Evolutionary conservation across 2,113 vertebrate genomes (phyloP).

Genomic region (Amblyopsis rosae): DNA sequence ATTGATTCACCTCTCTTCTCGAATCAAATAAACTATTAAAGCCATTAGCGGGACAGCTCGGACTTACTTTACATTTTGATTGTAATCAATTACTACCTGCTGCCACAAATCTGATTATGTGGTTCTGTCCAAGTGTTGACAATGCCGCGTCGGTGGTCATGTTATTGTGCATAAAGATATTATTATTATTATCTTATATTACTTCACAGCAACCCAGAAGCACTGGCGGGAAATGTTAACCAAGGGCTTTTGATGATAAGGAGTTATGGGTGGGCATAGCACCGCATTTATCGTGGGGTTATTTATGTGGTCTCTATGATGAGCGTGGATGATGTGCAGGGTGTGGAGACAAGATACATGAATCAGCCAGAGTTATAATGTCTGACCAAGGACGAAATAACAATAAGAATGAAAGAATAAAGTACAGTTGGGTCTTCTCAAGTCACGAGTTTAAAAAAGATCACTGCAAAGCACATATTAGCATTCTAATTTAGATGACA

Average conservation of each 20-base stretch:
- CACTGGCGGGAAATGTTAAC: constrained; percentile 48
- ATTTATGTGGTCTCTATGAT: constrained; percentile 52
- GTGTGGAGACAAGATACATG: constrained; percentile 38
- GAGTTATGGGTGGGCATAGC: constrained; percentile 52
- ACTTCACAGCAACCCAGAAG: constrained; percentile 2
- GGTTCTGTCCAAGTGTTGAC: constrained; percentile 32
- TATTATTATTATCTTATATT: constrained; percentile 26
- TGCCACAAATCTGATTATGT: constrained; percentile 26
- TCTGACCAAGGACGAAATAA: constrained; percentile 39
- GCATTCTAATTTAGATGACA: not conserved
- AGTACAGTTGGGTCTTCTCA: not conserved
- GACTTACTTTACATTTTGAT: constrained; percentile 75
- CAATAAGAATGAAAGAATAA: not conserved
- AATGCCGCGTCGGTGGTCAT: no score
- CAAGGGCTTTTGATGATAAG: constrained; percentile 47
- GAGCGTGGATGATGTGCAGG: constrained; percentile 48
- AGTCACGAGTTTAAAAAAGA: not conserved
- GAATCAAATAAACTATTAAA: constrained; percentile 76
- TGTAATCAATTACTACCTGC: constrained; percentile 65
- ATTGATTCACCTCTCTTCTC: constrained; percentile 75
- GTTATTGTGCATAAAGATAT: constrained; percentile 11
- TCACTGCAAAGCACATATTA: not conserved
- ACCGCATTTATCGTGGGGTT: constrained; percentile 56
- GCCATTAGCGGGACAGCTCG: constrained; percentile 67
- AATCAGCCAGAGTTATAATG: constrained; percentile 41